Evolutionary conservation across 1,140 invertebrate genomes (phyloP), one percentile per base, ranked within the genome.

Genomic region (Dermatophagoides farinae): DNA sequence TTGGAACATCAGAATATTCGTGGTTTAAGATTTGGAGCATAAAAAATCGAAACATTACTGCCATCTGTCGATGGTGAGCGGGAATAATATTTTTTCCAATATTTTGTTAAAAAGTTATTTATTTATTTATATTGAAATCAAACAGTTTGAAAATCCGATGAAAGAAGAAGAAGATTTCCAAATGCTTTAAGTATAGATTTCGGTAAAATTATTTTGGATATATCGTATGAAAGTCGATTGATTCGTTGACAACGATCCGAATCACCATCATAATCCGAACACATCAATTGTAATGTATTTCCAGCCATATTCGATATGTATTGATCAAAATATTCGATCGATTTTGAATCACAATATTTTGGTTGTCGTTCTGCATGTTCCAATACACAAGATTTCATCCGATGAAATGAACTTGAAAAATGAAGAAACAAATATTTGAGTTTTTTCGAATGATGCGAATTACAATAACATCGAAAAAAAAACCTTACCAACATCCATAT

Each of bases 401-500:
- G 11, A 43, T 60, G 57, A 22, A 60, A 60, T 31, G 57, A 23
- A 50, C 57, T 60, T 16, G 12, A 8, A 38, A 20, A 50, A 23
- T 23, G 14, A 6, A 23, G 25, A 11, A 37, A 53, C 10, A 22
- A 49, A 23, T n/a, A 60, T 50, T 58, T 51, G 25, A 40, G 40
- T 8, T 37, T 37, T 9, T 23, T n/a, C n/a, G n/a, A n/a, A n/a
- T n/a, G n/a, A n/a, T n/a, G n/a, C n/a, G n/a, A n/a, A n/a, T n/a
- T n/a, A 55, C 6, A 58, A 55, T 22, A 50, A 10, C 8, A 58
- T 12, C 8, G 11, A 47, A 58, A 58, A 8, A 58, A 44, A 16
- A 12, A 47, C 55, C 57, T 60, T 60, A 60, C 57, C 57, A 60
- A 51, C 57, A 60, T 11, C 11, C 57, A 23, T 60, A 46, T 11